These are phyloP conservation scores for Caenorhabditis wallacei DNA, from an alignment of 2,888 invertebrate genomes.

Conservation along the genomic window DNA sequence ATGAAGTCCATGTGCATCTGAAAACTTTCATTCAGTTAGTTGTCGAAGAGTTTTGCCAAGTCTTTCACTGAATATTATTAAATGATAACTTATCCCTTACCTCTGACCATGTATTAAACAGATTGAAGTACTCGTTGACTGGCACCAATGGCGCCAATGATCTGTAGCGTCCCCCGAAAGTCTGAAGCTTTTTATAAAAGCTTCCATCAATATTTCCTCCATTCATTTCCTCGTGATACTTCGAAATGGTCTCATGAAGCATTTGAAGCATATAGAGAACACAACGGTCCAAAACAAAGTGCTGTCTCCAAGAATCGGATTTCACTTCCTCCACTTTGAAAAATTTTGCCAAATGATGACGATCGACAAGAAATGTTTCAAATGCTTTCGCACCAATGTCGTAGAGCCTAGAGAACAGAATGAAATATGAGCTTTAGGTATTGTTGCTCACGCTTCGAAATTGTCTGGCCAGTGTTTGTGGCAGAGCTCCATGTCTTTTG, in stretches of 20 bases:
- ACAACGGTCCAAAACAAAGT: slow-evolving; percentile 43
- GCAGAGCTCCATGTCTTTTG: slow-evolving; percentile 33
- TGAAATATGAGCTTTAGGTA: not conserved
- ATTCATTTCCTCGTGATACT: slow-evolving; percentile 30
- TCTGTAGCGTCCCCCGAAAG: slow-evolving; percentile 47
- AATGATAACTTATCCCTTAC: too few relatives aligned
- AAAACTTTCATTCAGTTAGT: not conserved
- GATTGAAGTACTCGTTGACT: slow-evolving; percentile 32
- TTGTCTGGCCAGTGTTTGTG: slow-evolving; percentile 61
- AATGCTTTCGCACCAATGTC: slow-evolving; percentile 52
- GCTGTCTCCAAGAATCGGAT: slow-evolving; percentile 34
- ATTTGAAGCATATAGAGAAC: slow-evolving; percentile 53
- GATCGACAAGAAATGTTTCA: slow-evolving; percentile 37
- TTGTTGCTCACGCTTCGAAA: slow-evolving; percentile 45
- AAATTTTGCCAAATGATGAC: slow-evolving; percentile 22
- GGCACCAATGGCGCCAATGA: slow-evolving; percentile 35
- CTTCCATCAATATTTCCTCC: not conserved
- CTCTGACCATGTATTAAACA: slow-evolving; percentile 49
- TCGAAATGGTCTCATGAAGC: slow-evolving; percentile 36
- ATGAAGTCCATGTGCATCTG: slow-evolving; percentile 63
- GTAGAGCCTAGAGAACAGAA: slow-evolving; percentile 38
- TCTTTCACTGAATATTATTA: too few relatives aligned
- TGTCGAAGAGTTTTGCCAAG: too few relatives aligned
- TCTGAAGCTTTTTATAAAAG: slow-evolving; percentile 29
- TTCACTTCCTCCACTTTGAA: slow-evolving; percentile 41